Base-by-base conservation (phyloP, 2,888 invertebrate genomes). In the Ligdia adustata region DNA sequence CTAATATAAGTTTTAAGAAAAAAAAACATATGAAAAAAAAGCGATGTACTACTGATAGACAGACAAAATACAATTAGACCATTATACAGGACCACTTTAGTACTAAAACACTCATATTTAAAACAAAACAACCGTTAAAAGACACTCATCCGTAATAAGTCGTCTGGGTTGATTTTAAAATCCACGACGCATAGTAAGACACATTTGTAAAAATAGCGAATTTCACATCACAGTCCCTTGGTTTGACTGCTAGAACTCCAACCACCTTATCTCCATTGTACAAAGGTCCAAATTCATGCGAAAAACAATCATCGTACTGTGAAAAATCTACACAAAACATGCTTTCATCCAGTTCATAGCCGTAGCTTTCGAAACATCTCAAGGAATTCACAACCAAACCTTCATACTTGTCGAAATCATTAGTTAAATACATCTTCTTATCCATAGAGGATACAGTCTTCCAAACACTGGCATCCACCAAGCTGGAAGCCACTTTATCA, bases 401-500 rank as follows among this genome's bases (percentile, higher is more conserved):
- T 1, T 66, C 60, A 2, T 75, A 75, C 2, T 57, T 71, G 0
- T 73, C 78, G 0, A 87, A 73, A 34, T 82, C 84, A 27, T 87
- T 84, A 0, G 88, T 86, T 16, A 88, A 32, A 20, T 69, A 88
- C 2, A 81, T 55, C n/a, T 67, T 74, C 6, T 72, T 75, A 6
- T 82, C 79, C 86, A 88, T 89, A 0, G 86, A 75, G 0, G 79
- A 67, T 0, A 87, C 79, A 0, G 87, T 87, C 58, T 85, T 88
- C 89, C 89, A 89, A 1, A 88, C 48, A 9, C 77, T 73, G 0
- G 78, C 79, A 2, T 79, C 81, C 0, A 75, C 45, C 0, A 55
- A 41, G 0, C 3, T 27, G 4, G 4, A 34, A 0, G 47, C 66
- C 0, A 37, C 26, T 1, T 39, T 57, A 0, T 69, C 73, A 15